Percentiles rank a stretch among this genome's conserved stretches.
Evolutionary conservation across 2,113 vertebrate genomes (phyloP).

Genomic region (Struthio camelus): DNA sequence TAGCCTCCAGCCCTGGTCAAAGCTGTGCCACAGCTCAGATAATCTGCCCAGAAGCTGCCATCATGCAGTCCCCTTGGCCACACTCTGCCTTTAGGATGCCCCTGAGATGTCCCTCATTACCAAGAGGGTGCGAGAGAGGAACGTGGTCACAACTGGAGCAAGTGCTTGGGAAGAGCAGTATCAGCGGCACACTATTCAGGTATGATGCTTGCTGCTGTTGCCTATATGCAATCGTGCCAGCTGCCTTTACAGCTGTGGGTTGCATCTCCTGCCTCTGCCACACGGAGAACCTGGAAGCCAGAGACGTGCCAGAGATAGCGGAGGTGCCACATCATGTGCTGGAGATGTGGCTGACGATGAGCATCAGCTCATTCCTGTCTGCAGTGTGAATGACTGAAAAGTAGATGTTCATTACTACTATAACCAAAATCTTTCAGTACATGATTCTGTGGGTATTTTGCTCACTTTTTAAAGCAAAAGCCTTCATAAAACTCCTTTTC

Average conservation of each 20-base stretch:
- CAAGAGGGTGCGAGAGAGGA: neutral
- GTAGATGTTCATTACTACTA: neutral
- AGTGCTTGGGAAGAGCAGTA: neutral
- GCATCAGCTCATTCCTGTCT: neutral
- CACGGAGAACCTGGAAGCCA: neutral
- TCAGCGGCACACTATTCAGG: neutral
- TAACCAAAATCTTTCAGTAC: neutral
- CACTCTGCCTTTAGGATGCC: neutral
- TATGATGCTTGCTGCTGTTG: fast-evolving
- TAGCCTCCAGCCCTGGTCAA: neutral
- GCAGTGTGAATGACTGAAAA: neutral
- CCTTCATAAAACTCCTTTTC: neutral
- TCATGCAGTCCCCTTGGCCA: neutral
- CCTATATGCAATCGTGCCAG: fast-evolving
- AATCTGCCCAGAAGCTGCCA: neutral
- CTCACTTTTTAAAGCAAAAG: neutral
- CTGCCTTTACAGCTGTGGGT: neutral
- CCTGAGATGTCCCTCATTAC: neutral
- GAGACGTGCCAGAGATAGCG: fast-evolving
- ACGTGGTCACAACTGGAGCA: neutral
- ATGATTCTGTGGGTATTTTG: neutral
- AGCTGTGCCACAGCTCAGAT: neutral
- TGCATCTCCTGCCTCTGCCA: neutral
- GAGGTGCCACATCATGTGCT: neutral
- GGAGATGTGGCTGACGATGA: neutral